These are phyloP conservation scores for Hephaestus fuliginosus DNA, from an alignment of 2,797 vertebrate genomes.

Conservation along the genomic window DNA sequence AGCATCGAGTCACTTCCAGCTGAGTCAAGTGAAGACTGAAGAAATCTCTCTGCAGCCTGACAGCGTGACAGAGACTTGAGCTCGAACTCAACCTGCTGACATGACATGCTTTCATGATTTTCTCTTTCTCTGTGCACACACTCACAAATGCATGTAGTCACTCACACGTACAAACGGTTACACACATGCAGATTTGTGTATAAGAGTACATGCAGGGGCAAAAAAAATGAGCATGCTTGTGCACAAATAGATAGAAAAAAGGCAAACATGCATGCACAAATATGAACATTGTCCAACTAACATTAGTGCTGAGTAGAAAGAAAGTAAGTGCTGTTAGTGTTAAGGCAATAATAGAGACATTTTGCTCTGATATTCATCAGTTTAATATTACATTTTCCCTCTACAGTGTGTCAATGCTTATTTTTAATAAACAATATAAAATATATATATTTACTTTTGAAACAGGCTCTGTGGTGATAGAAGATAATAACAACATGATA, in stretches of 20 bases:
- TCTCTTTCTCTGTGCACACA: not conserved
- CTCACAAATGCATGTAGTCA: not conserved
- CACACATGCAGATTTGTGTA: not conserved
- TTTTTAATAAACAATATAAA: not conserved
- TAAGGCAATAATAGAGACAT: not conserved
- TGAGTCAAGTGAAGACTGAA: conserved; percentile 48
- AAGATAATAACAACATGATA: not conserved
- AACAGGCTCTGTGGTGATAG: not conserved
- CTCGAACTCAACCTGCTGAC: conserved; percentile 28
- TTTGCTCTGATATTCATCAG: not conserved
- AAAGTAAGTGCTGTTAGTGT: too few relatives aligned
- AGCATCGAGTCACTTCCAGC: conserved; percentile 34
- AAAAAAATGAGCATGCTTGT: not conserved
- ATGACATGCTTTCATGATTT: conserved; percentile 3
- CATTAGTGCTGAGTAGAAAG: not conserved
- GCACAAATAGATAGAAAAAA: not conserved
- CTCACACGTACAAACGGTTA: not conserved
- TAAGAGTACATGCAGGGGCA: not conserved
- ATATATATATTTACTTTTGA: not conserved
- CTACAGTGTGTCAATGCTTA: not conserved
- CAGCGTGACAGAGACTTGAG: conserved; percentile 10
- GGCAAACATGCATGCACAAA: not conserved
- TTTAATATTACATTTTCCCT: not conserved
- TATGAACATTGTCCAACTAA: not conserved
- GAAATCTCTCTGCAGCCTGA: conserved; percentile 44